These are phyloP conservation scores for Tachina fera DNA, from an alignment of 2,888 invertebrate genomes.

Conservation along the genomic window DNA sequence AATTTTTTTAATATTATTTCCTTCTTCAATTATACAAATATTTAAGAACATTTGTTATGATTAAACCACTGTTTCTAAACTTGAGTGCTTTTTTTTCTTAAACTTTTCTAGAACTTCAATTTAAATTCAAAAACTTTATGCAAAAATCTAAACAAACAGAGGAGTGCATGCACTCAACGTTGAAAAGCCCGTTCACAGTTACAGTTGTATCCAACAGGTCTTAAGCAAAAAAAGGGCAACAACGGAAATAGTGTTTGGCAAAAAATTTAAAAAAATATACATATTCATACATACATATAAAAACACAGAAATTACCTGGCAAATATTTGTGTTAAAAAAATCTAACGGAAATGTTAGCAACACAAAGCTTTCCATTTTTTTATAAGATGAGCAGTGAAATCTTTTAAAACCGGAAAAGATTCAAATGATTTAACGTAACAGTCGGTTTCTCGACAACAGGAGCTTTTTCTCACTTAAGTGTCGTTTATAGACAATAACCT, in stretches of 20 bases:
- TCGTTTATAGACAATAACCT: too few species aligned
- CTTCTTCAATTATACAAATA: too few species aligned
- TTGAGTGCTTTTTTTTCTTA: background rate
- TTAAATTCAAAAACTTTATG: slow-evolving; percentile 13
- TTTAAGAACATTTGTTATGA: background rate
- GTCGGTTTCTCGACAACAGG: too few species aligned
- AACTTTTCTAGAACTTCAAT: background rate
- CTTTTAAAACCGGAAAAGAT: background rate
- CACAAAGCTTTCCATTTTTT: slow-evolving; percentile 22
- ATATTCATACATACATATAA: too few species aligned
- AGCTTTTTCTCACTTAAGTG: too few species aligned
- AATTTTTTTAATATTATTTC: too few species aligned
- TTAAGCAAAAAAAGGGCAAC: slow-evolving; percentile 53
- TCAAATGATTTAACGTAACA: background rate
- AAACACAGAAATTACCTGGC: background rate
- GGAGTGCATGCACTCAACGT: slow-evolving; percentile 34
- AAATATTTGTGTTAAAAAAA: slow-evolving; percentile 9
- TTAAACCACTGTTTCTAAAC: background rate
- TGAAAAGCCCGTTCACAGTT: slow-evolving; percentile 27
- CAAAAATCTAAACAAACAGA: slow-evolving; percentile 3
- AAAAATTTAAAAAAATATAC: background rate
- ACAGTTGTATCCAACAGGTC: slow-evolving; percentile 7
- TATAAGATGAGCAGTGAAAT: slow-evolving; percentile 6
- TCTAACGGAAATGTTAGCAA: slow-evolving; percentile 25
- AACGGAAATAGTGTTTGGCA: slow-evolving; percentile 45